Conservation (phyloP, 2,888 invertebrate species). For the Agrochola litura region DNA sequence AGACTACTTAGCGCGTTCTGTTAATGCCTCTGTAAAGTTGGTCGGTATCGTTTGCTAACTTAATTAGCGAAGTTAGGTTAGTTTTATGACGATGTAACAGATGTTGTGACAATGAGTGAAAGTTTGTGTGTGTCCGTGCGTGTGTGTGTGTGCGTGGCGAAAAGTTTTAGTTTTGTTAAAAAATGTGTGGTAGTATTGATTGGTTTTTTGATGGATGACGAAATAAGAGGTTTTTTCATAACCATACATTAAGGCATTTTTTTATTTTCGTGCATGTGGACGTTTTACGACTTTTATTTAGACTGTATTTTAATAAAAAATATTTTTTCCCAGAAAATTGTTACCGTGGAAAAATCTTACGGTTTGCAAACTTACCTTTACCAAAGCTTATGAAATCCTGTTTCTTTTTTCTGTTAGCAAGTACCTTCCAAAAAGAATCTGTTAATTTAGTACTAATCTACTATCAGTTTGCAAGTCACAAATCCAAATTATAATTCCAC, state of each 20-base stretch:
- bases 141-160: constrained; percentile 5
- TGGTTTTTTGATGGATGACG: not conserved
- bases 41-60: constrained; percentile 70
- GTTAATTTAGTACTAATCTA: not conserved
- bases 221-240: not conserved
- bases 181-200: not conserved
- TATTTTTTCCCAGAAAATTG: not conserved
- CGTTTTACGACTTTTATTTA: not conserved
- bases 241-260: not conserved
- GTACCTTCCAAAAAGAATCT: no score
- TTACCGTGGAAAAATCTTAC: not conserved
- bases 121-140: constrained; percentile 20
- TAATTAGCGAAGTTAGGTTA: constrained; percentile 80
- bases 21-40: constrained; percentile 78
- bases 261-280: not conserved
- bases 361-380: not conserved
- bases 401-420: not conserved
- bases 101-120: constrained; percentile 59
- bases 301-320: not conserved
- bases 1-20: constrained; percentile 84
- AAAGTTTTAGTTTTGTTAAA: constrained; percentile 8
- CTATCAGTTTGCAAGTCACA: not conserved
- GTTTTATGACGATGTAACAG: constrained; percentile 73
- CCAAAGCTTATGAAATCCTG: not conserved
- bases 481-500: not conserved